These are phyloP conservation scores for Rhodeus uyekii DNA, from an alignment of 2,797 vertebrate species.

Conservation along the genomic window DNA sequence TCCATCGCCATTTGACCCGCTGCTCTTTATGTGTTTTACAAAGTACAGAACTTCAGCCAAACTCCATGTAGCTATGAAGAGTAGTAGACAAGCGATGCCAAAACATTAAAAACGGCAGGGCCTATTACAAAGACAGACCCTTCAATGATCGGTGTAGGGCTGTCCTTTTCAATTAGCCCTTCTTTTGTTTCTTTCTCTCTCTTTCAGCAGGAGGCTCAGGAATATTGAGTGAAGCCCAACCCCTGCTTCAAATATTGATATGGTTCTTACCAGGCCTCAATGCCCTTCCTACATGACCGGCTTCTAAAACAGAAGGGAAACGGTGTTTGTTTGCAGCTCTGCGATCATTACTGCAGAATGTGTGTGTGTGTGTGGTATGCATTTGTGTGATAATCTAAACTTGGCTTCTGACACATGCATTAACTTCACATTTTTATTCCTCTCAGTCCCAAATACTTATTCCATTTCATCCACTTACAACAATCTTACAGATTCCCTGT, in stretches of 20 bases:
- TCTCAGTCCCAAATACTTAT: neutral
- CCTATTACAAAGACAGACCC: slow-evolving; percentile 21
- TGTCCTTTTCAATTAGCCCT: slow-evolving; percentile 73
- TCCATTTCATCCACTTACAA: slow-evolving; percentile 36
- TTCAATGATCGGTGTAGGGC: slow-evolving; percentile 67
- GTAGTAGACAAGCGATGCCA: slow-evolving; percentile 20
- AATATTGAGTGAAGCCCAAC: slow-evolving; percentile 39
- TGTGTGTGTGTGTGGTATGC: neutral
- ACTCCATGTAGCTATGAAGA: slow-evolving; percentile 20
- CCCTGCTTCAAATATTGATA: slow-evolving; percentile 74
- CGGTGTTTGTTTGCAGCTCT: slow-evolving; percentile 27
- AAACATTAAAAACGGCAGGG: slow-evolving; percentile 14
- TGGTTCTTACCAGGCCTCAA: slow-evolving; percentile 49
- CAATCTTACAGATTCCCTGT: slow-evolving; percentile 24
- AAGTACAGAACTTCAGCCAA: neutral
- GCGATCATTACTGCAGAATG: slow-evolving; percentile 8
- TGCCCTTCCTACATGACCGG: slow-evolving; percentile 43
- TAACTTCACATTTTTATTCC: slow-evolving; percentile 16
- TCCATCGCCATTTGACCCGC: neutral
- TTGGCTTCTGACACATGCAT: slow-evolving; percentile 12
- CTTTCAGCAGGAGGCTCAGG: slow-evolving; percentile 36
- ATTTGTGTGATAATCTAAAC: neutral
- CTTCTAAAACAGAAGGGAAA: slow-evolving; percentile 28
- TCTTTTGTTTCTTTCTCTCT: slow-evolving; percentile 60
- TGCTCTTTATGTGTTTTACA: slow-evolving; percentile 19